Evolutionary conservation across 35 echinoderm and acorn worm genomes (phyloP).

Genomic region (Diadema setosum): DNA sequence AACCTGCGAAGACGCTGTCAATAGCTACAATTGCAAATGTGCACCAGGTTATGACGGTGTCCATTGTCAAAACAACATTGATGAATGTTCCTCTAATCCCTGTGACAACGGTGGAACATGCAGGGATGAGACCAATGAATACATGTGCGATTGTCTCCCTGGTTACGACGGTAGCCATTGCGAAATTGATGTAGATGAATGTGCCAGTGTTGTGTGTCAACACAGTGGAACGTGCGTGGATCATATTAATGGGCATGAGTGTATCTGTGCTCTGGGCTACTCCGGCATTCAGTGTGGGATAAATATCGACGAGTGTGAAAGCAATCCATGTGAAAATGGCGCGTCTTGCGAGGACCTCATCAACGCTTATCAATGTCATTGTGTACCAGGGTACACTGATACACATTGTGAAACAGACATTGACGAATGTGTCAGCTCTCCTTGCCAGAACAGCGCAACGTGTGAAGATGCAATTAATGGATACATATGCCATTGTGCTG

Average conservation of each 20-base stretch:
- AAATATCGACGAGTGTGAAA: conserved; percentile 40
- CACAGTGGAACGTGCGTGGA: conserved; percentile 11
- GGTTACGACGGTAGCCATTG: conserved; percentile 32
- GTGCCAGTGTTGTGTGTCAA: conserved; percentile 16
- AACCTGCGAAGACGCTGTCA: conserved; percentile 29
- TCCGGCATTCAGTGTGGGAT: conserved; percentile 28
- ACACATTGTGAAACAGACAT: conserved; percentile 11
- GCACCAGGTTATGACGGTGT: conserved; percentile 28
- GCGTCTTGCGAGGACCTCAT: conserved; percentile 40
- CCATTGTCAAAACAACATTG: conserved; percentile 36
- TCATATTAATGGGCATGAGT: conserved; percentile 17
- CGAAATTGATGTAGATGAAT: conserved; percentile 34
- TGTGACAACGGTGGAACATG: conserved; percentile 26
- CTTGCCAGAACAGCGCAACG: conserved; percentile 34
- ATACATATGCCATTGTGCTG: neutral
- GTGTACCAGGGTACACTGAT: conserved; percentile 32
- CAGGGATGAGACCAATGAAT: neutral
- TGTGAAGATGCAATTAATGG: conserved; percentile 14
- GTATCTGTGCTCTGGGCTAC: conserved; percentile 40
- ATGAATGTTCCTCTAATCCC: conserved; percentile 28
- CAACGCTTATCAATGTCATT: conserved; percentile 25
- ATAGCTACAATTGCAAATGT: conserved; percentile 39
- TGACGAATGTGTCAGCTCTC: conserved; percentile 31
- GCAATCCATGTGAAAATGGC: conserved; percentile 44
- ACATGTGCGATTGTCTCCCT: neutral